Conservation (phyloP, 2,113 vertebrate species). For the Macheiramphus alcinus region DNA sequence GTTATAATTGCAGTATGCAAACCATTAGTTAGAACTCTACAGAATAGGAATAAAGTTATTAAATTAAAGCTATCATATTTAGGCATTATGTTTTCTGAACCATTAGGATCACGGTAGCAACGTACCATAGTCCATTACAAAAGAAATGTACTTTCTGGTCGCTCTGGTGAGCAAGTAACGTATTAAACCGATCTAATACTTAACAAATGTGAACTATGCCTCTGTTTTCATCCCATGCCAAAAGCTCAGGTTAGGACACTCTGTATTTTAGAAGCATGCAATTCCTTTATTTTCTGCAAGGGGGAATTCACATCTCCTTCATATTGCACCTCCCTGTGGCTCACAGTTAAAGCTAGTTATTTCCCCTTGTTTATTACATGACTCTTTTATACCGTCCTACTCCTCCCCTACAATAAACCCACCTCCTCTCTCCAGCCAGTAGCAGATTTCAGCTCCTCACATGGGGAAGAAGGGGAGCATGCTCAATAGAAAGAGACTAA, state of each 20-base stretch:
- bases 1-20: neutral
- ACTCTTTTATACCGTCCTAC: neutral
- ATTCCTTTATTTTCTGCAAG: neutral
- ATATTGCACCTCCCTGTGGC: neutral
- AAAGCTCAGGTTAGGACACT: neutral
- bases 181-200: conserved; percentile 22
- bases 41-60: neutral
- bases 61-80: neutral
- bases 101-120: neutral
- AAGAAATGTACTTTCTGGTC: neutral
- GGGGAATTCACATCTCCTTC: neutral
- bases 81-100: neutral
- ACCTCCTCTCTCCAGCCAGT: neutral
- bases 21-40: neutral
- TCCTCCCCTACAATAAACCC: neutral
- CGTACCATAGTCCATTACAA: neutral
- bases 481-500: neutral
- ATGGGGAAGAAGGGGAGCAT: neutral
- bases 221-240: neutral
- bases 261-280: neutral
- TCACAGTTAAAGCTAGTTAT: neutral
- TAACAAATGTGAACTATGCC: conserved; percentile 38
- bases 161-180: neutral
- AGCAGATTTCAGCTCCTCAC: neutral
- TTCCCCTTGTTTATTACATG: neutral